Percentiles rank a stretch among this genome's conserved stretches.
phyloP scores from a whole-genome alignment of 2,797 vertebrate genomes.

The Acipenser oxyrinchus region DNA sequence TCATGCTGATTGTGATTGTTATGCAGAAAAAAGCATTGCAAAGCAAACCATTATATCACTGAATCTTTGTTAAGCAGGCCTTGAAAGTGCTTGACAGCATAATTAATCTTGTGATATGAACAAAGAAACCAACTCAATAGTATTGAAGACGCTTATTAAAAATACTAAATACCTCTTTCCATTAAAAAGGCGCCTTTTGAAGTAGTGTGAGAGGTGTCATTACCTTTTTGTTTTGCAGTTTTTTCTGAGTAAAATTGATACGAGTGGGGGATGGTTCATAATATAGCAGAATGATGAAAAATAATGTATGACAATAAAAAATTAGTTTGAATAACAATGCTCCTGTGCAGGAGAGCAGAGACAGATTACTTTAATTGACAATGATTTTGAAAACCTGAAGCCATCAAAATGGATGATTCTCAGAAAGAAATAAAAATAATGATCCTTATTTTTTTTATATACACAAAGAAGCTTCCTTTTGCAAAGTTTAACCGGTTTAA shows the following conservation, averaged over 20 bases:
- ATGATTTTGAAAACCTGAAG: constrained; percentile 15
- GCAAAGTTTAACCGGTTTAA: too few species aligned
- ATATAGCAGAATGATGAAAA: constrained; percentile 64
- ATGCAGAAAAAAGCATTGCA: constrained; percentile 72
- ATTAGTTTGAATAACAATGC: constrained; percentile 63
- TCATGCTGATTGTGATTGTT: constrained; percentile 97
- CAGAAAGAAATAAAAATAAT: too few species aligned
- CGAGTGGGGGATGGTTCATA: constrained; percentile 36
- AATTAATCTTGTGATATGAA: constrained; percentile 99
- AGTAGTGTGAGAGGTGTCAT: constrained; percentile 68
- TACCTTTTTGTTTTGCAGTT: constrained; percentile 50
- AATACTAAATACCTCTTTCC: constrained; percentile 94
- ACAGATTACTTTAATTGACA: constrained; percentile 16
- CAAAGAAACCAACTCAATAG: constrained; percentile 99
- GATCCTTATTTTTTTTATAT: constrained; percentile 6
- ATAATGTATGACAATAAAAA: constrained; percentile 67
- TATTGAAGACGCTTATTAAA: constrained; percentile 99
- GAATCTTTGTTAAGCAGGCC: constrained; percentile 99
- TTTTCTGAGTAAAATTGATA: constrained; percentile 70
- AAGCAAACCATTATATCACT: constrained; percentile 98
- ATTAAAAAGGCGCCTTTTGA: constrained; percentile 60
- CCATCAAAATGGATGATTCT: constrained; percentile 4
- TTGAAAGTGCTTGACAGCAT: constrained; percentile 99
- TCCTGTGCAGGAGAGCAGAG: constrained; percentile 45
- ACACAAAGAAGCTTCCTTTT: too few species aligned